Base-by-base conservation (phyloP, 2,797 vertebrate genomes). In the Corythornis leucogaster region DNA sequence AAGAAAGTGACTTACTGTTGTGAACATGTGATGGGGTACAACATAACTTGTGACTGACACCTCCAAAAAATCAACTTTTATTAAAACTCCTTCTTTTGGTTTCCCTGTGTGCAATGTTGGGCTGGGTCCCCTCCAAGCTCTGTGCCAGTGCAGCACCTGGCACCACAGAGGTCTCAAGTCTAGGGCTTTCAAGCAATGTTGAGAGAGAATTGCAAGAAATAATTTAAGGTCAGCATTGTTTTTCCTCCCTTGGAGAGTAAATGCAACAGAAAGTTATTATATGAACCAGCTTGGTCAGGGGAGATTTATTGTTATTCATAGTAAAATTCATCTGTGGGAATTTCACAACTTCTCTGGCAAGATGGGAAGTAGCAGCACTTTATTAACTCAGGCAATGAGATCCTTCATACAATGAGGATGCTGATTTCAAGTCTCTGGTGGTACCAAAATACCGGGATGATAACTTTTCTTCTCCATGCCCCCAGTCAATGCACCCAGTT, bases 261-360 rank as follows among this genome's bases (percentile, higher is more conserved):
- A 71, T 42, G 50, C 69, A 77, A 28, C 12, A 91, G 21, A 46
- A 87, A 68, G 20, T 66, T 85, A 35, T 57, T 61, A 13, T 0
- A 0, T 46, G 40, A 80, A 38, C 43, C 0, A 1, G 5, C 45
- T 91, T 1, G 1, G 42, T 61, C 64, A 77, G 43, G 25, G 26
- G 55, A 92, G 21, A 76, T 83, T 71, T 88, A 59, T 91, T 86
- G 18, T 76, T 90, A 48, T 48, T 91, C 54, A 10, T 46, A 73
- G 48, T 46, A 76, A 67, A 92, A 81, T 77, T 84, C 2, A 6
- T 62, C 69, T 51, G 30, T 61, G 80, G 80, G 80, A 78, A 88
- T 92, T 95, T 79, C 77, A 35, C 22, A 62, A 62, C 33, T 69
- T 80, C 35, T 61, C 0, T 8, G 31, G 21, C 16, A 73, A 76